These are phyloP conservation scores for Mesorhabditis belari DNA, from an alignment of 2,888 invertebrate species.

Conservation along the genomic window DNA sequence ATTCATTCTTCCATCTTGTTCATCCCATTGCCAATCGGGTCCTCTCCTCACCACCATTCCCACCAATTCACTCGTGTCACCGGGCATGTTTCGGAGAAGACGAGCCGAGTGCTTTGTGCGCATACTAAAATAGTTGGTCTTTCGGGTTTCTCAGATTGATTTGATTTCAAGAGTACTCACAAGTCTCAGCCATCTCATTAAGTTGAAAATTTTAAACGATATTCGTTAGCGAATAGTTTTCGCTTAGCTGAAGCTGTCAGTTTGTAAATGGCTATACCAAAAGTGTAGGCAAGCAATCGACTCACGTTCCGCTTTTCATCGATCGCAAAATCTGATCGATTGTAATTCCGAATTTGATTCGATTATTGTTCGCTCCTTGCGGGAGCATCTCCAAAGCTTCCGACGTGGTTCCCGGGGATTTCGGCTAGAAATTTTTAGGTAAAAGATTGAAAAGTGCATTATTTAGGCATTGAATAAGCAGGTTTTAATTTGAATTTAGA, in stretches of 20 bases:
- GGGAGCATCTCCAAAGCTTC: no score
- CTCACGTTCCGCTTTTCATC: constrained; percentile 2
- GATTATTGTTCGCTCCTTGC: constrained; percentile 18
- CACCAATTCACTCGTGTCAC: constrained; percentile 12
- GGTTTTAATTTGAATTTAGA: no score
- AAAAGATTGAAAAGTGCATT: no score
- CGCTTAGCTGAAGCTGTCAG: constrained; percentile 5
- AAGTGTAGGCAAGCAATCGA: background rate
- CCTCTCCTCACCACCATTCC: constrained; percentile 73
- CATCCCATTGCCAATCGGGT: constrained; percentile 75
- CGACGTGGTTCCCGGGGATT: no score
- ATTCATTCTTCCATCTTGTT: constrained; percentile 65
- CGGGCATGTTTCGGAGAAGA: constrained; percentile 1
- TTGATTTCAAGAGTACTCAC: no score
- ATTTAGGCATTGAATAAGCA: no score
- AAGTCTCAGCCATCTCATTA: no score
- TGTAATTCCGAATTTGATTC: constrained; percentile 15
- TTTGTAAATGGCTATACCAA: background rate
- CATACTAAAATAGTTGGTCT: no score
- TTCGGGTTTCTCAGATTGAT: no score
- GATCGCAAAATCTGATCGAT: constrained; percentile 9
- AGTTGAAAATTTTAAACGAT: no score
- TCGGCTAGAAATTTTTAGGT: no score
- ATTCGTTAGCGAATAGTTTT: no score
- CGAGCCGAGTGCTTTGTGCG: constrained; percentile 2